Evolutionary conservation across 2,113 vertebrate species (phyloP), one percentile per base, ranked within the genome.

Genomic region (Polypterus bichir): DNA sequence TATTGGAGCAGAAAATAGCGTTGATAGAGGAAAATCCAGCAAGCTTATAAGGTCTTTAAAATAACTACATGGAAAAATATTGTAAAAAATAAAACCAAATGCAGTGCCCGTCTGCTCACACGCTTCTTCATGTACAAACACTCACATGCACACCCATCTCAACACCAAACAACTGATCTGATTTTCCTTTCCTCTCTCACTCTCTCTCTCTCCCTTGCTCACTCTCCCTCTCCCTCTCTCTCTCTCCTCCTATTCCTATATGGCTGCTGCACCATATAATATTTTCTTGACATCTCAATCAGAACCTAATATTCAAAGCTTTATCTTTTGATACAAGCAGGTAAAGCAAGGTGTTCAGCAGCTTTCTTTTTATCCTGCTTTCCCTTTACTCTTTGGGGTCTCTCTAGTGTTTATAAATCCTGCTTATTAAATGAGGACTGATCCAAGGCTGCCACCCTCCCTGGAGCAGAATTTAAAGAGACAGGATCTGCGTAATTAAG

Each of bases 391-490:
- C 45, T 64, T 49, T 57, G 61, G 65, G 59, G 60, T 63, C 9
- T 45, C 56, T n/a, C 72, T 47, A 66, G 62, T 76, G 70, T 66
- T 72, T 68, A 75, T 76, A 74, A 82, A 77, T 82, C 82, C 73
- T 67, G 73, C 83, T 79, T 58, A 76, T 65, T 67, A 73, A 67
- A 72, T 49, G 69, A 71, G 74, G 74, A 61, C 65, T 65, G 74
- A 74, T 73, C 69, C 69, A 9, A 67, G 64, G 71, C 73, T 66
- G 66, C 5, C 64, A 62, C 65, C 67, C 69, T 48, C 59, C 69
- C 56, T 65, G 69, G 44, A 65, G 75, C 65, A 69, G 65, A 71
- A 78, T 82, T 85, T 84, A 85, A 86, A 88, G 85, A 69, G 73
- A 80, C 83, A 86, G 78, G 64, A 69, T 69, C 83, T 76, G 77